A percentile compares a stretch with the other conserved stretches of the same genome.
phyloP scores from a whole-genome alignment of 2,113 vertebrate genomes.

The Donacobius atricapilla region DNA sequence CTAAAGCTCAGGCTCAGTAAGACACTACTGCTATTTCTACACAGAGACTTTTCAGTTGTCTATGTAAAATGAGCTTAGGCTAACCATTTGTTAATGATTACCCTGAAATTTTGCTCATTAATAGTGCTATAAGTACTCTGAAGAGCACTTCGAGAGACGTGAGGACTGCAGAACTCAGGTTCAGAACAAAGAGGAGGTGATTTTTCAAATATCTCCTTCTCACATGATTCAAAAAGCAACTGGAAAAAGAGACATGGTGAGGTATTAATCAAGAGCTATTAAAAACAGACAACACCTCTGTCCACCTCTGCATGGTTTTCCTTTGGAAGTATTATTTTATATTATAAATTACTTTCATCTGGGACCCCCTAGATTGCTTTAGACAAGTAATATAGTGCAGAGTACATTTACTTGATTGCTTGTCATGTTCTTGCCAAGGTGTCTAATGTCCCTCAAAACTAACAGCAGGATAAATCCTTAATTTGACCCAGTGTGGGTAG shows the following conservation, averaged over 20 bases:
- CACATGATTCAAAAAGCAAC: background rate
- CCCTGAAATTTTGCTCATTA: background rate
- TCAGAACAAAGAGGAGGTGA: background rate
- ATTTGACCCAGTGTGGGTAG: background rate
- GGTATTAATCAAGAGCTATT: background rate
- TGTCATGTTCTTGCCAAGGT: background rate
- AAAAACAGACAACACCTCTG: background rate
- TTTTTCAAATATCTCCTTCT: background rate
- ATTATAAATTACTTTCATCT: background rate
- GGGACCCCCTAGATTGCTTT: background rate
- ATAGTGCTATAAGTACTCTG: background rate
- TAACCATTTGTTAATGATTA: background rate
- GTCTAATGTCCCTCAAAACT: background rate
- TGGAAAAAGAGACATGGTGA: background rate
- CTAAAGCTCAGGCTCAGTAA: background rate
- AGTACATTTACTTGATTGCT: background rate
- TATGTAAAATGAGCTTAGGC: background rate
- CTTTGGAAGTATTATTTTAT: background rate
- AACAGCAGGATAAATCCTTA: background rate
- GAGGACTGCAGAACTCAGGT: background rate
- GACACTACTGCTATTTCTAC: background rate
- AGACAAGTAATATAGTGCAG: background rate
- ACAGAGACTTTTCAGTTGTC: background rate
- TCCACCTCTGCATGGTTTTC: background rate
- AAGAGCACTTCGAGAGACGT: background rate